phyloP scores from a whole-genome alignment of 2,888 invertebrate species.

The Tinea semifulvella region DNA sequence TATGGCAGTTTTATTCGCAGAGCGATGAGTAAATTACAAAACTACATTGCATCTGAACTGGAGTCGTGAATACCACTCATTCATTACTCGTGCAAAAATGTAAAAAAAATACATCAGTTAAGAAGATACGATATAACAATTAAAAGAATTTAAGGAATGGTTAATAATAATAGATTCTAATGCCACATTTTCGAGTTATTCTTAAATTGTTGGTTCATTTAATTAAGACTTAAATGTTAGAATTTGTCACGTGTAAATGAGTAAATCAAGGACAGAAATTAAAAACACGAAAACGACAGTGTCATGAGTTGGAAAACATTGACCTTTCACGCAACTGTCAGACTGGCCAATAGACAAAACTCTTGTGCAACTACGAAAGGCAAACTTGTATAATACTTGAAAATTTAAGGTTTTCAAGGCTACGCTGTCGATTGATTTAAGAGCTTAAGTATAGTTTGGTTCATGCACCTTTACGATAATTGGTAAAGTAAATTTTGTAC shows the following conservation, averaged over 20 bases:
- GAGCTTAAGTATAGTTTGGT: not conserved
- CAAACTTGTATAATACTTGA: conserved; percentile 10
- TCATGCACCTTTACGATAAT: conserved; percentile 2
- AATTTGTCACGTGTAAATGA: conserved; percentile 1
- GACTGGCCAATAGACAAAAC: conserved; percentile 10
- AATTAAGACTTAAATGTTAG: not conserved
- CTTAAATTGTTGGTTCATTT: not conserved
- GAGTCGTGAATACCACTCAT: conserved; percentile 11
- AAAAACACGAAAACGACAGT: conserved; percentile 1
- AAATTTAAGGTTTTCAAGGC: conserved; percentile 11
- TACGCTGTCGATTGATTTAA: conserved; percentile 7
- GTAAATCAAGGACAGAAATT: not conserved
- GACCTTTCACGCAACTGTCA: conserved; percentile 13
- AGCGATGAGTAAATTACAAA: conserved; percentile 3
- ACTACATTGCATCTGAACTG: conserved; percentile 6
- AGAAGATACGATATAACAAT: not conserved
- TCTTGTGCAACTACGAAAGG: conserved; percentile 6
- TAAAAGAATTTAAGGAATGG: not conserved
- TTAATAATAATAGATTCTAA: not conserved
- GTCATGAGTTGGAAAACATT: conserved; percentile 12
- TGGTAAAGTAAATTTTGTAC: conserved; percentile 1
- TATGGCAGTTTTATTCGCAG: conserved; percentile 1
- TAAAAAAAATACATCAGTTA: not conserved
- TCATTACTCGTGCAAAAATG: conserved; percentile 11
- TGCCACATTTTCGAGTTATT: not conserved